phyloP scores from a whole-genome alignment of 2,797 vertebrate genomes.

The Pelochelys cantorii region DNA sequence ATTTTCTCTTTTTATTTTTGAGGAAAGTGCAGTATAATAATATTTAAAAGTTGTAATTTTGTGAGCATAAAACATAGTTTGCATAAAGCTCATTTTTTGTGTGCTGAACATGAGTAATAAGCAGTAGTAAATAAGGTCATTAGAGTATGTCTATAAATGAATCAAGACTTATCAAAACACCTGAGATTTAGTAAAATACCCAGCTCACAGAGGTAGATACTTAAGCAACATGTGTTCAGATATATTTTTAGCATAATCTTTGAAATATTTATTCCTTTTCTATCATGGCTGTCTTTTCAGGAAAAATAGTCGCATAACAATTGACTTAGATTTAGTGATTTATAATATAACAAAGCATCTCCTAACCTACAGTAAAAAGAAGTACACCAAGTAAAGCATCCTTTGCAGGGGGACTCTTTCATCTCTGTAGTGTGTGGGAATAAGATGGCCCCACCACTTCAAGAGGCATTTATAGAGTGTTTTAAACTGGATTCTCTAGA shows the following conservation, averaged over 20 bases:
- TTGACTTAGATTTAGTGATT: constrained; percentile 1
- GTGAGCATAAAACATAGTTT: not conserved
- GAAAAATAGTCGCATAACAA: not conserved
- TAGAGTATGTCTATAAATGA: constrained; percentile 17
- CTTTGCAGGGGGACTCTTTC: not conserved
- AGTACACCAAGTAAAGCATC: not conserved
- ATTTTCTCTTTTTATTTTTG: not conserved
- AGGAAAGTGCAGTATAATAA: not conserved
- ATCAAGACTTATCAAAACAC: not conserved
- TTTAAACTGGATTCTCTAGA: not conserved
- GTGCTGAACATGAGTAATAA: constrained; percentile 2
- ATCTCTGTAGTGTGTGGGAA: not conserved
- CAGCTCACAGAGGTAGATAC: not conserved
- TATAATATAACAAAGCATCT: constrained; percentile 12
- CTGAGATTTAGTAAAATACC: constrained; percentile 6
- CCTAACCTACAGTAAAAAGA: constrained; percentile 6
- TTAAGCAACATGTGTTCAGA: not conserved
- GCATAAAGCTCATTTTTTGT: not conserved
- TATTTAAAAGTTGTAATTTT: not conserved
- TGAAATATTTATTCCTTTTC: constrained; percentile 33
- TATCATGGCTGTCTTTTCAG: constrained; percentile 2
- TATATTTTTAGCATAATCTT: not conserved
- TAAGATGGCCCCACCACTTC: not conserved
- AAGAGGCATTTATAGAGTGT: not conserved
- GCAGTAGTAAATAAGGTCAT: not conserved